Evolutionary conservation across 2,888 invertebrate genomes (phyloP).

Genomic region (Polymixis flavicincta): DNA sequence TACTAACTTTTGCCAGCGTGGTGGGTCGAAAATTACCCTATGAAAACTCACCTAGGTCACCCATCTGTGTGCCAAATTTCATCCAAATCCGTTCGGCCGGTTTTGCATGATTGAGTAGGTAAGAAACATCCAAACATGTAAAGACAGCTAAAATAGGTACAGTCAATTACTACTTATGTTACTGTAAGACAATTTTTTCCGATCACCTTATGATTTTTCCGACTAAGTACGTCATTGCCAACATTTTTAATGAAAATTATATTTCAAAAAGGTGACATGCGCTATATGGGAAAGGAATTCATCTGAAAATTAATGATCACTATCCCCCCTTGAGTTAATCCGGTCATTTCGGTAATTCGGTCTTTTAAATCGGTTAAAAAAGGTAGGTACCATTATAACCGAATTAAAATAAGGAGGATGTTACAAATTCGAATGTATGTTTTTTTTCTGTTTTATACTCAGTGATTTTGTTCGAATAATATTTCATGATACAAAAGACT

Average conservation of each 20-base stretch:
- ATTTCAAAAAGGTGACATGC: not conserved
- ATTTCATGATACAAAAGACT: constrained; percentile 4
- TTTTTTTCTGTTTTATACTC: not conserved
- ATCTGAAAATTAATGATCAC: not conserved
- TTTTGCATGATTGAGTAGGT: too few relatives aligned
- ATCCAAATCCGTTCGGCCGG: too few relatives aligned
- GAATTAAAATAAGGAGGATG: too few relatives aligned
- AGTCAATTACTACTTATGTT: not conserved
- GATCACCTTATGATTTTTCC: not conserved
- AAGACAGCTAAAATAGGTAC: not conserved
- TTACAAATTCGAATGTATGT: too few relatives aligned
- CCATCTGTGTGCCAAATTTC: too few relatives aligned
- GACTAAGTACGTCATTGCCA: not conserved
- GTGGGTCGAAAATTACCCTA: too few relatives aligned
- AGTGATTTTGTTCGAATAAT: not conserved
- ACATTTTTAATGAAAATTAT: not conserved
- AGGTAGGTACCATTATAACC: too few relatives aligned
- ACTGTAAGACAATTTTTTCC: not conserved
- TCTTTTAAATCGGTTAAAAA: too few relatives aligned
- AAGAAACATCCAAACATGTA: not conserved
- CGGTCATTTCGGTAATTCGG: too few relatives aligned
- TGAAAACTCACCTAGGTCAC: too few relatives aligned
- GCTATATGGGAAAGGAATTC: not conserved
- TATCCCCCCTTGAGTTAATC: not conserved
- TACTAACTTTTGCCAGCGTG: too few relatives aligned